Percentiles rank a stretch among this genome's conserved stretches.
Conservation (phyloP, 2,113 vertebrate genomes). For the Pteruthius melanotis region DNA sequence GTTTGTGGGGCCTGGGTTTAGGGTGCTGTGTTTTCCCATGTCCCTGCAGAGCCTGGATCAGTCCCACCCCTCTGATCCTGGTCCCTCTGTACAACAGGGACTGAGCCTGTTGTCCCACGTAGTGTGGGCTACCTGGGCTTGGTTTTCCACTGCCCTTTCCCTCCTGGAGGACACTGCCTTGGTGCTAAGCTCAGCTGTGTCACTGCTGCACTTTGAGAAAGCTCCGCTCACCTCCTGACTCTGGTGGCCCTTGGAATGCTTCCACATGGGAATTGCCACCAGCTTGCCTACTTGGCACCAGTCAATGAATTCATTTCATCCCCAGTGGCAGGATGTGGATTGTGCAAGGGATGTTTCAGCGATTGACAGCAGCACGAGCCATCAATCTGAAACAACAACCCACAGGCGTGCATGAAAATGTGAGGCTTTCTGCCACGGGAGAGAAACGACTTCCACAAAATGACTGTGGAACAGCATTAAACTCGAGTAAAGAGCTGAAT, state of each 20-base stretch:
- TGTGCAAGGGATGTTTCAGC: accelerated
- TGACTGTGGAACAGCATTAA: background rate
- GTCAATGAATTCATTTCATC: too few relatives aligned
- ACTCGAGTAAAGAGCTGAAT: background rate
- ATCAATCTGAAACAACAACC: background rate
- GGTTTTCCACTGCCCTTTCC: too few relatives aligned
- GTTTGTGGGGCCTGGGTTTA: accelerated
- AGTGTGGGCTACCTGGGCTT: too few relatives aligned
- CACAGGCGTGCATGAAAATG: background rate
- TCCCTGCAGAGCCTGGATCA: background rate
- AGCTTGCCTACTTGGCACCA: too few relatives aligned
- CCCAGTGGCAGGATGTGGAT: accelerated
- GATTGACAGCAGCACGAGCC: accelerated
- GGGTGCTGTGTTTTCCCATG: accelerated
- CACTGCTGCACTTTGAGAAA: too few relatives aligned
- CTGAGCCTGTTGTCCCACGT: too few relatives aligned
- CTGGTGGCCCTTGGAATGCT: too few relatives aligned
- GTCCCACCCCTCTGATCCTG: too few relatives aligned
- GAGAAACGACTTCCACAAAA: background rate
- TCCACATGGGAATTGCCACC: too few relatives aligned
- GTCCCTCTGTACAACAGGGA: accelerated
- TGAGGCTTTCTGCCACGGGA: background rate
- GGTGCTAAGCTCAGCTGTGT: too few relatives aligned
- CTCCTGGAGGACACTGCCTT: too few relatives aligned
- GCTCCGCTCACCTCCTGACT: too few relatives aligned